phyloP scores from a whole-genome alignment of 1,140 invertebrate species.

The Pseudachorutes palmiensis region DNA sequence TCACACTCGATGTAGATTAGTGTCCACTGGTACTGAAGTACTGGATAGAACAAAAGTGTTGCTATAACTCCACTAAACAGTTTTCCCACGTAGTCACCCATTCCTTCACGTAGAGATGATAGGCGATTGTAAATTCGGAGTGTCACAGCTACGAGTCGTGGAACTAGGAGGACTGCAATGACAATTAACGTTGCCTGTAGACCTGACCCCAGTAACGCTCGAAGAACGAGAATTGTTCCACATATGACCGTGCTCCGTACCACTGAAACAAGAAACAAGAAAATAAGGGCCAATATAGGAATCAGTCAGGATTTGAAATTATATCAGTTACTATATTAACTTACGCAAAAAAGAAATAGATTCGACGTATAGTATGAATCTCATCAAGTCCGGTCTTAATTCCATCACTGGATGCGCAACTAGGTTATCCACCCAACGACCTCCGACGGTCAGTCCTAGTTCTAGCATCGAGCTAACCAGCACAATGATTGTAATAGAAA shows the following conservation, averaged over 20 bases:
- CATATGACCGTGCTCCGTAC: not conserved
- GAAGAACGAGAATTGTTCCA: slow-evolving; percentile 1
- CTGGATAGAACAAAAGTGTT: not conserved
- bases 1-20: slow-evolving; percentile 6
- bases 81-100: not conserved
- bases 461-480: too few species aligned
- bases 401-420: too few species aligned
- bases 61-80: not conserved
- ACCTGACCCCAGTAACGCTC: not conserved
- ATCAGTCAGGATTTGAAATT: too few species aligned
- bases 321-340: too few species aligned
- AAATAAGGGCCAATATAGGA: too few species aligned
- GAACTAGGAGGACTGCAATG: slow-evolving; percentile 2
- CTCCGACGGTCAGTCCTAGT: too few species aligned
- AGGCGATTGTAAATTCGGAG: not conserved
- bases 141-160: not conserved
- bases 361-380: too few species aligned
- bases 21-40: not conserved
- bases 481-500: too few species aligned
- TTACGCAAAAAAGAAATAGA: too few species aligned
- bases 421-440: too few species aligned
- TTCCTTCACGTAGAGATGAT: not conserved
- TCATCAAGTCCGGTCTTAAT: too few species aligned
- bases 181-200: not conserved
- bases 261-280: not conserved